Evolutionary conservation across 1,140 invertebrate genomes (phyloP).

Genomic region (Drosophila nebulosa): DNA sequence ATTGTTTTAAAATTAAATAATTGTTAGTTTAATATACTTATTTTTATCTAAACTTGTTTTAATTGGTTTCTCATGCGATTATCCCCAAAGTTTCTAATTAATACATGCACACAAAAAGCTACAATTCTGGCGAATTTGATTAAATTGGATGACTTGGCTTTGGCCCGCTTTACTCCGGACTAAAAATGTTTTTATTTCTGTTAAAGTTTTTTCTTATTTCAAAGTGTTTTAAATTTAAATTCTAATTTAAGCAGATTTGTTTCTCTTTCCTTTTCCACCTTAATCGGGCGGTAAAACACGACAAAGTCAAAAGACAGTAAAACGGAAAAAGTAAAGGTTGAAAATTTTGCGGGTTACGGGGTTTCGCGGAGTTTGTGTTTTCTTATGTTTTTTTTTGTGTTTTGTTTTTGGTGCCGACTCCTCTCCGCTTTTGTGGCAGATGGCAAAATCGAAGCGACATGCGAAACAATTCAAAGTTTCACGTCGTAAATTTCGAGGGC

Average conservation of each 20-base stretch:
- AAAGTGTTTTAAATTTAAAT: neutral
- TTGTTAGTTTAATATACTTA: too few species aligned
- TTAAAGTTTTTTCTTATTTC: too few species aligned
- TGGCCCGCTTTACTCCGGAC: too few species aligned
- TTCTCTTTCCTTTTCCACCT: neutral
- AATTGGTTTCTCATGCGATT: too few species aligned
- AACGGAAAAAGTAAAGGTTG: neutral
- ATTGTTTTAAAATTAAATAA: too few species aligned
- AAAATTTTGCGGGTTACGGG: neutral
- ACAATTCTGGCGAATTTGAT: too few species aligned
- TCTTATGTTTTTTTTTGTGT: neutral
- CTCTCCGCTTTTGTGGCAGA: constrained; percentile 38
- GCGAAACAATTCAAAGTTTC: constrained; percentile 80
- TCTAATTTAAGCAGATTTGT: neutral
- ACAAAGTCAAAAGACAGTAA: neutral
- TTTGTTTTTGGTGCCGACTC: neutral
- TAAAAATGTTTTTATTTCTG: too few species aligned
- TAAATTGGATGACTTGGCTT: too few species aligned
- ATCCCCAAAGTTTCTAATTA: too few species aligned
- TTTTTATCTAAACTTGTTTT: too few species aligned
- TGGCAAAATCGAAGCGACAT: constrained; percentile 76
- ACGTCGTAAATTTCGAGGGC: constrained; percentile 76
- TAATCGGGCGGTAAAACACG: neutral
- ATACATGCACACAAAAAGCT: too few species aligned
- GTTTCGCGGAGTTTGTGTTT: neutral